These are phyloP conservation scores for Botia almorhae DNA, from an alignment of 2,797 vertebrate genomes.

Conservation along the genomic window DNA sequence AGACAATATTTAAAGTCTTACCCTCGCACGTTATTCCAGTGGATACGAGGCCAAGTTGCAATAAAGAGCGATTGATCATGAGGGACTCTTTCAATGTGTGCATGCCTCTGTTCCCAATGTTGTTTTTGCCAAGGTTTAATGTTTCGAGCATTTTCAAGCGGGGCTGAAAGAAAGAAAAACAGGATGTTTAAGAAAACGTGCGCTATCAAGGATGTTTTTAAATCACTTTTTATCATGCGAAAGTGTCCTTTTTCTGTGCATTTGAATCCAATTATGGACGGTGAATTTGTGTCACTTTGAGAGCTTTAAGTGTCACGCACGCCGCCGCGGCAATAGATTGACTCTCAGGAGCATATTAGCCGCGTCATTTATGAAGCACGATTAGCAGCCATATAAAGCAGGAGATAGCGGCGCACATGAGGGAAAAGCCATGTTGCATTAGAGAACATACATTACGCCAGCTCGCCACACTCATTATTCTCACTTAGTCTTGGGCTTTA, in stretches of 20 bases:
- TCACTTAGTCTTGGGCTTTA: slow-evolving; percentile 60
- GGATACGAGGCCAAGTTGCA: slow-evolving; percentile 69
- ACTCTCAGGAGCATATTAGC: slow-evolving; percentile 75
- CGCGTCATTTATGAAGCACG: slow-evolving; percentile 64
- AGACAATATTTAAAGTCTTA: slow-evolving; percentile 50
- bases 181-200: slow-evolving; percentile 19
- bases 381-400: slow-evolving; percentile 70
- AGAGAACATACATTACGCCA: slow-evolving; percentile 66
- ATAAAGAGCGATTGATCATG: slow-evolving; percentile 73
- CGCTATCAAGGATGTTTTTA: slow-evolving; percentile 29
- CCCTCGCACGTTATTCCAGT: slow-evolving; percentile 78
- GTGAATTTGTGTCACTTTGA: slow-evolving; percentile 43
- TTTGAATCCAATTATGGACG: slow-evolving; percentile 38
- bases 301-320: slow-evolving; percentile 38
- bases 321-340: slow-evolving; percentile 30
- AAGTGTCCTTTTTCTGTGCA: slow-evolving; percentile 21
- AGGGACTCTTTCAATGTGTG: slow-evolving; percentile 74
- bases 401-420: slow-evolving; percentile 65
- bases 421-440: slow-evolving; percentile 65
- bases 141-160: slow-evolving; percentile 71
- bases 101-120: slow-evolving; percentile 73
- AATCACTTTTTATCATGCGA: slow-evolving; percentile 28
- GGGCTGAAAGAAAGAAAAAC: slow-evolving; percentile 68
- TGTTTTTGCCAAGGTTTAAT: slow-evolving; percentile 76
- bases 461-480: slow-evolving; percentile 71